These are phyloP conservation scores for Deilephila elpenor DNA, from an alignment of 2,888 invertebrate genomes.

Conservation along the genomic window DNA sequence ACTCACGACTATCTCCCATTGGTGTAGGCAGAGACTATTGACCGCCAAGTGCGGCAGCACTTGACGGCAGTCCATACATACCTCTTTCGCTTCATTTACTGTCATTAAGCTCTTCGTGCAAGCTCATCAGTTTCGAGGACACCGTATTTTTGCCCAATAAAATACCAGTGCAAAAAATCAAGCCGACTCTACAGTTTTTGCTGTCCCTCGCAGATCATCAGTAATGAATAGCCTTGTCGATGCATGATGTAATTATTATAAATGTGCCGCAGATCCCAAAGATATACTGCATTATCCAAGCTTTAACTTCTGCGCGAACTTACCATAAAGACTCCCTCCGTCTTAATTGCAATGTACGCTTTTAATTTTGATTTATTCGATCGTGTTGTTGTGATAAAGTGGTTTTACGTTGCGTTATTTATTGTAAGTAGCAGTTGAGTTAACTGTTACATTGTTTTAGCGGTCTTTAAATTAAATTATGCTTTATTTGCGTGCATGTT, in stretches of 20 bases:
- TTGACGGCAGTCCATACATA: too few species aligned
- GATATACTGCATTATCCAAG: conserved; percentile 70
- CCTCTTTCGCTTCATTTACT: too few species aligned
- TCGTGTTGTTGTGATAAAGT: conserved; percentile 61
- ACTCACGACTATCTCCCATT: too few species aligned
- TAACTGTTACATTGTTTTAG: conserved; percentile 2
- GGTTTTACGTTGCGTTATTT: conserved; percentile 42
- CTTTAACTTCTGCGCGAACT: conserved; percentile 62
- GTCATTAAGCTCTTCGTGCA: too few species aligned
- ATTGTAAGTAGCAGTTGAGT: conserved; percentile 13
- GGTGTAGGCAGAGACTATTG: too few species aligned
- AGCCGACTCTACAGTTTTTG: conserved; percentile 42
- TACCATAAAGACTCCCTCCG: conserved; percentile 55
- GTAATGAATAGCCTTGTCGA: conserved; percentile 78
- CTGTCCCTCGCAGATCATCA: conserved; percentile 50
- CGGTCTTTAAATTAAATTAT: background rate
- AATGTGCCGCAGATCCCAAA: conserved; percentile 71
- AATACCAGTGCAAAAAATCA: background rate
- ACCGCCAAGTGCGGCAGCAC: too few species aligned
- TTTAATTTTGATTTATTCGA: conserved; percentile 49
- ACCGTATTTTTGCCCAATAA: too few species aligned
- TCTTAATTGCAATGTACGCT: conserved; percentile 66
- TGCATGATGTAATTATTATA: conserved; percentile 80
- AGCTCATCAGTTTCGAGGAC: too few species aligned
- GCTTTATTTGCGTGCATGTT: background rate